Evolutionary conservation across 2,113 vertebrate genomes (phyloP), one percentile per base, ranked within the genome.

Genomic region (Menura novaehollandiae): DNA sequence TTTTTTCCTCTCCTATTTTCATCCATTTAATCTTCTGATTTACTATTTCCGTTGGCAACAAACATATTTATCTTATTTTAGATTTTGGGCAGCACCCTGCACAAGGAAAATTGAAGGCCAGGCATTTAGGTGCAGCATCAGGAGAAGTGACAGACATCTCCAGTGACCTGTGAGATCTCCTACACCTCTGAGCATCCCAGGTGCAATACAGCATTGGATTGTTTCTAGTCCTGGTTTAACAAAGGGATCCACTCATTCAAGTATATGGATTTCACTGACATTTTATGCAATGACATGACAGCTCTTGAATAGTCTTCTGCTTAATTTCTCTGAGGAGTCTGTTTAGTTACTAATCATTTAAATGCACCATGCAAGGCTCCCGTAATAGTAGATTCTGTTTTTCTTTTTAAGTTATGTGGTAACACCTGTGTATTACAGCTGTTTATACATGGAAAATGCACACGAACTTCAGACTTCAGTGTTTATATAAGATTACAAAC

Each of bases 191-290:
- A 90, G n/a, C 47, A 39, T 21, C 44, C 63, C 53, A 89, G 58
- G 52, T 72, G 58, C 32, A 92, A 37, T 1, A 4, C 35, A 59
- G 12, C 0, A 0, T 10, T 71, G n/a, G 13, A 11, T 10, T 64
- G 30, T 20, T 78, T 74, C 59, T 39, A 30, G 11, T 14, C 60
- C 47, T 68, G 58, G 16, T 27, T 74, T 49, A 35, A 8, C 13
- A 71, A 75, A 83, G 13, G 9, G 11, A 59, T 46, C 13, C 7
- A 22, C 20, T 91, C 28, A 8, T 28, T 76, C 35, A 33, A 26
- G 13, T 46, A 8, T 14, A 22, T 14, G 10, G 18, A 30, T 46
- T 62, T 85, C 52, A 22, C 30, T 91, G 41, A 4, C 8, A 10
- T 52, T 88, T 81, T 49, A 26, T 35, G 17, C 11, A 67, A 37